Conservation (phyloP, 1,140 invertebrate genomes). For the Meloidogyne hapla region DNA sequence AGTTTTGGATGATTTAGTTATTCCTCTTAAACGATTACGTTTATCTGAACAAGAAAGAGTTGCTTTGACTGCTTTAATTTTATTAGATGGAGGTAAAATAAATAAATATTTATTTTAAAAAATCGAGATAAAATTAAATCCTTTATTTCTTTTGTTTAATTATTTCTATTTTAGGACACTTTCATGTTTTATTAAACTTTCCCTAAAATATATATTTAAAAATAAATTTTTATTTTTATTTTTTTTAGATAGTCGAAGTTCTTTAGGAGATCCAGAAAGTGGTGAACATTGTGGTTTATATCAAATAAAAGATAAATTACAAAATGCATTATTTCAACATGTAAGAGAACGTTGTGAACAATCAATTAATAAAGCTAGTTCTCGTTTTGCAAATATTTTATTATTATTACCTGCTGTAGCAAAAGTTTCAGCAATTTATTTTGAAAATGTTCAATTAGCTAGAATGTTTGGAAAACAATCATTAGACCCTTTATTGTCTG, state of each 20-base stretch:
- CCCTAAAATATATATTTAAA: too few species aligned
- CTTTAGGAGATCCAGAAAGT: slow-evolving; percentile 14
- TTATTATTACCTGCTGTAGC: slow-evolving; percentile 47
- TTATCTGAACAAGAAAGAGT: slow-evolving; percentile 43
- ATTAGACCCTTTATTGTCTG: slow-evolving; percentile 48
- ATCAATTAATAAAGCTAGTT: slow-evolving; percentile 42
- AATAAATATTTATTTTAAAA: slow-evolving; percentile 2
- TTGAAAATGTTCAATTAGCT: slow-evolving; percentile 49
- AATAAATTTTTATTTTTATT: too few species aligned
- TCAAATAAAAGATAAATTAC: slow-evolving; percentile 39
- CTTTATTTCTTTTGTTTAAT: too few species aligned
- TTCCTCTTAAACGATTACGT: slow-evolving; percentile 42
- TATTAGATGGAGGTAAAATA: slow-evolving; percentile 42
- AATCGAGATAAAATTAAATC: too few species aligned
- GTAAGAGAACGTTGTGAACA: slow-evolving; percentile 47
- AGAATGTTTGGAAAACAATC: slow-evolving; percentile 50
- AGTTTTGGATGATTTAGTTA: slow-evolving; percentile 49
- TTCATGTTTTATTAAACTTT: too few species aligned
- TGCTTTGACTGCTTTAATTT: slow-evolving; percentile 46
- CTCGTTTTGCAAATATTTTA: slow-evolving; percentile 49
- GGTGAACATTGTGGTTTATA: slow-evolving; percentile 25
- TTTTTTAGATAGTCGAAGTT: slow-evolving; percentile 25
- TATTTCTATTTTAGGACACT: too few species aligned
- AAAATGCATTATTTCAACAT: slow-evolving; percentile 49
- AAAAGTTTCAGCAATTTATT: slow-evolving; percentile 52